Evolutionary conservation across 2,797 vertebrate species (phyloP).

Genomic region (Ispidina picta): DNA sequence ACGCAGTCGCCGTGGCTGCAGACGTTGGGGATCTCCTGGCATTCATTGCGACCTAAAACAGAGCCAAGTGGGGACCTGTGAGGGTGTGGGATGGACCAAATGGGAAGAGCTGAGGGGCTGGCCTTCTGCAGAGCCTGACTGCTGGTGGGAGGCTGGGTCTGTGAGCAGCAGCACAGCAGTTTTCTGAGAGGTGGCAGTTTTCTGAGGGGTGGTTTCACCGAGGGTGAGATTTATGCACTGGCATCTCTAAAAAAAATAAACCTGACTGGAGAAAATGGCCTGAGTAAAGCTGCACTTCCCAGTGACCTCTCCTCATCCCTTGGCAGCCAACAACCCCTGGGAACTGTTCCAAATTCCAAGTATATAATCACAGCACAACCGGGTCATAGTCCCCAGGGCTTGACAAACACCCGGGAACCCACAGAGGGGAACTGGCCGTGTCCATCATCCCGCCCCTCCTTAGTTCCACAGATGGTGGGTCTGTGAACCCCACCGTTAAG

Average conservation of each 20-base stretch:
- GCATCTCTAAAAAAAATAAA: too few relatives aligned
- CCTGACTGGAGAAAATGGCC: not conserved
- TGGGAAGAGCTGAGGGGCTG: fast-evolving
- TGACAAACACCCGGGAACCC: not conserved
- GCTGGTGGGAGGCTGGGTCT: not conserved
- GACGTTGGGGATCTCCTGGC: constrained; percentile 89
- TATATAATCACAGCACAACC: not conserved
- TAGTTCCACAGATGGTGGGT: not conserved
- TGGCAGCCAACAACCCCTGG: not conserved
- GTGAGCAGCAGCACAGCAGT: not conserved
- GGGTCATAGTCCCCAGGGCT: not conserved
- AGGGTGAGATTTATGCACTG: not conserved
- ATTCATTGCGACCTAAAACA: constrained; percentile 88
- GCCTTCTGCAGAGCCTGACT: not conserved
- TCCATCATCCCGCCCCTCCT: not conserved
- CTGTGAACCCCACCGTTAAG: not conserved
- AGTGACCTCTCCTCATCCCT: not conserved
- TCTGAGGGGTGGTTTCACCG: not conserved
- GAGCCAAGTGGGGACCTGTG: not conserved
- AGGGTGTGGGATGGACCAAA: not conserved
- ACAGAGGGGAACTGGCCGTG: fast-evolving
- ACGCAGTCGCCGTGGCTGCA: constrained; percentile 93
- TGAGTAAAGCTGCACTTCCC: not conserved
- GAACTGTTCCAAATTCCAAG: not conserved
- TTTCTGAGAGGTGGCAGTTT: fast-evolving